A percentile compares a stretch with the other conserved stretches of the same genome.
Evolutionary conservation across 2,113 vertebrate genomes (phyloP).

Genomic region (Phylloscopus trochiloides): DNA sequence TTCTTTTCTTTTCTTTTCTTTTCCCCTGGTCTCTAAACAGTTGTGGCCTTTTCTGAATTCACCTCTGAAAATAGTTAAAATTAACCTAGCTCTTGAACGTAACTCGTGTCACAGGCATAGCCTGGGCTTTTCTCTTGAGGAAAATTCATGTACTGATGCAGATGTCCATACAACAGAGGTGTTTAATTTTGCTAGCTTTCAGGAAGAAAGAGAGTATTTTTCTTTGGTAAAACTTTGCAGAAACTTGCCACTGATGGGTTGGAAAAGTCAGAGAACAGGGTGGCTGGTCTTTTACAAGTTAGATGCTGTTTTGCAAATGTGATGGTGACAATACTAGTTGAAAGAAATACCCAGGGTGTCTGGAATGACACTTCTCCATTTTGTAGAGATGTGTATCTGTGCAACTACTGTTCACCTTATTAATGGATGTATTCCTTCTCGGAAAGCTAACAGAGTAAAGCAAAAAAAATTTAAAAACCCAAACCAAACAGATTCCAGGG

Average conservation of each 20-base stretch:
- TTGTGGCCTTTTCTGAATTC: neutral
- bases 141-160: rapidly evolving
- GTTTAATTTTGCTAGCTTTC: neutral
- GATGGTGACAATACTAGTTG: neutral
- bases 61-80: neutral
- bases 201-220: neutral
- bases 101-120: neutral
- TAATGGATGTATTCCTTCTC: neutral
- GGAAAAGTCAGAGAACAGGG: neutral
- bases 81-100: neutral
- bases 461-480: rapidly evolving
- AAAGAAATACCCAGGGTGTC: neutral
- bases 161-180: rapidly evolving
- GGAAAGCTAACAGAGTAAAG: neutral
- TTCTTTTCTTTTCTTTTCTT: too few relatives aligned
- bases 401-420: neutral
- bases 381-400: neutral
- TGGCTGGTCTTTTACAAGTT: neutral
- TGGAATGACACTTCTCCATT: neutral
- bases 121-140: neutral
- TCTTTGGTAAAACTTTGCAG: neutral
- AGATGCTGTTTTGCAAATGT: neutral
- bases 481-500: neutral
- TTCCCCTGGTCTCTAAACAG: rapidly evolving
- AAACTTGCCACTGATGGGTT: neutral